Evolutionary conservation across 1,140 invertebrate species (phyloP).

Genomic region (Drosophila sturtevanti): DNA sequence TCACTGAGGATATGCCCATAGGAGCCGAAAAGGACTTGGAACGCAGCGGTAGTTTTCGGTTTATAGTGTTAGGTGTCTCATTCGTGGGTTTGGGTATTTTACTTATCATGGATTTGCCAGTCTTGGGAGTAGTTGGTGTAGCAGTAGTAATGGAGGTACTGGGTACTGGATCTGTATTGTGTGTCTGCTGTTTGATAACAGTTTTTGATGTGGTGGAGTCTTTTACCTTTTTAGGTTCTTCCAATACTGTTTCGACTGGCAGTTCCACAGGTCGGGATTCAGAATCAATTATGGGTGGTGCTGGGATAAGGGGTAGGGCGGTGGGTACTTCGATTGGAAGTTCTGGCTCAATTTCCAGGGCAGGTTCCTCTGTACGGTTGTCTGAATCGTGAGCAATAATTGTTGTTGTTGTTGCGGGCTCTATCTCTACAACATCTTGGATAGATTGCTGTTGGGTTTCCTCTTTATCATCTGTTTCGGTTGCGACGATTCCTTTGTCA

Average conservation of each 20-base stretch:
- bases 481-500: background rate
- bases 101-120: conserved; percentile 51
- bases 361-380: conserved; percentile 77
- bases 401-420: background rate
- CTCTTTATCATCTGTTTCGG: background rate
- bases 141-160: background rate
- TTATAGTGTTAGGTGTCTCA: conserved; percentile 40
- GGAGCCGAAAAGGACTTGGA: conserved; percentile 78
- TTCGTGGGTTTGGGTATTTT: conserved; percentile 80
- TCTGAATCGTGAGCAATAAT: conserved; percentile 71
- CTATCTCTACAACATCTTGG: background rate
- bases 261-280: conserved; percentile 84
- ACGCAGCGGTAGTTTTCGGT: conserved; percentile 63
- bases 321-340: conserved; percentile 8
- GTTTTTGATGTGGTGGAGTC: background rate
- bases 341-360: background rate
- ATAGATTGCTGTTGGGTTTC: background rate
- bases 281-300: conserved; percentile 66
- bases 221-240: conserved; percentile 68
- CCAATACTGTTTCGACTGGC: conserved; percentile 55
- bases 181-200: conserved; percentile 27
- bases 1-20: conserved; percentile 83
- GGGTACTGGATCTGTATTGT: conserved; percentile 5
- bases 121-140: conserved; percentile 26
- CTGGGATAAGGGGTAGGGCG: conserved; percentile 45